Base-by-base conservation (phyloP, 2,113 vertebrate genomes). In the Dipodomys stephensi region DNA sequence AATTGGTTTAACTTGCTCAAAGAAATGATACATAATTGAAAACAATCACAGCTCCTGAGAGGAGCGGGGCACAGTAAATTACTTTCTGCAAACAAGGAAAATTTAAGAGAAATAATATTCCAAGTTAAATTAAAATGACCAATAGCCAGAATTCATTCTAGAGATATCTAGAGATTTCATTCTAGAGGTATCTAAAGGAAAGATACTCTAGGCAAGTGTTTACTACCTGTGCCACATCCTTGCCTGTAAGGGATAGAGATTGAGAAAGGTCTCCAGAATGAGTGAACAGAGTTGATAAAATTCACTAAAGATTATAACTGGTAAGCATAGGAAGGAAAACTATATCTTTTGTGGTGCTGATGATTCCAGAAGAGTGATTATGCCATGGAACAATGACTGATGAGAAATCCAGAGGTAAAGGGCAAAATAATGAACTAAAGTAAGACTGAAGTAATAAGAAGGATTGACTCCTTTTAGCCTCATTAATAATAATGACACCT, bases 81-180 rank as follows among this genome's bases (percentile, higher is more conserved):
- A 87, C 16, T 68, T 28, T 88, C 30, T 88, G 12, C 46, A 62
- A 94, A 74, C 5, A 49, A 25, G 25, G 15, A 27, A 30, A 49
- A 9, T 2, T 57, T 39, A 90, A 2, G 15, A 65, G 2, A 64
- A 65, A 62, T 0, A 13, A 72, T 85, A 10, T 87, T 95, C 23
- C 62, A 91, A 77, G 35, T 32, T 81, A n/a, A 86, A 91, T 32
- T 88, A 71, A 90, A 92, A 92, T 35, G 32, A 90, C 13, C n/a
- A 69, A 81, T 15, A 39, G 62, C 53, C 44, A 82, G 35, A 79
- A 84, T 76, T 79, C 4, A 19, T 79, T 78, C 46, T 88, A 57
- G 28, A 46, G 25, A 74, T 15, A 85, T 62, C 11, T 39, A 72
- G 32, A 77, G 16, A 85, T 69, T 92, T 79, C 4, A 19, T 79